These are phyloP conservation scores for Novumbra hubbsi DNA, from an alignment of 2,797 vertebrate genomes.

Conservation along the genomic window DNA sequence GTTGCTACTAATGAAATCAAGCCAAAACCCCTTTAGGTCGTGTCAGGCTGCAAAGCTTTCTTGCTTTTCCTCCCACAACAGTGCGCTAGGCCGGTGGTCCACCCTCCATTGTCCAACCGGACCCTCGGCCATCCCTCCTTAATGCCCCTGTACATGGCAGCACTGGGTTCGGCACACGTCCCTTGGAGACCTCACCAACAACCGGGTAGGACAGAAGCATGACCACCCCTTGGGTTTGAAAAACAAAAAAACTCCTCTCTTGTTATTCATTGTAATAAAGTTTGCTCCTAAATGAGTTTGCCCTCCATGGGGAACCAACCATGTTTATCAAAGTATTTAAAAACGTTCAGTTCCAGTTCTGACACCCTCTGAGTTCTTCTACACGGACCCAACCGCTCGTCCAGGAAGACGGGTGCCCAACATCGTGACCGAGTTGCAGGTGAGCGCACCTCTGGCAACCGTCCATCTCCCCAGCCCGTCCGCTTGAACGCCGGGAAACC, in stretches of 20 bases:
- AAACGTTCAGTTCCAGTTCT: conserved; percentile 21
- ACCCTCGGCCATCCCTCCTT: conserved; percentile 36
- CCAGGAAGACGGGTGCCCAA: conserved; percentile 23
- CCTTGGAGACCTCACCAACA: conserved; percentile 7
- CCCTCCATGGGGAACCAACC: too few species aligned
- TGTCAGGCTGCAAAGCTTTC: neutral
- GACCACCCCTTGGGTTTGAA: neutral
- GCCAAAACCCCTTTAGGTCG: too few species aligned
- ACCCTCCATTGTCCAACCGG: conserved; percentile 23
- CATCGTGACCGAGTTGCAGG: conserved; percentile 29
- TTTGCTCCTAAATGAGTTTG: too few species aligned
- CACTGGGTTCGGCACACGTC: conserved; percentile 12
- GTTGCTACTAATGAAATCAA: neutral
- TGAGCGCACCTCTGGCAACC: neutral
- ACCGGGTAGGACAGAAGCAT: neutral
- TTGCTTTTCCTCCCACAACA: conserved; percentile 28
- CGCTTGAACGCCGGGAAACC: neutral
- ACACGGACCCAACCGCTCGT: conserved; percentile 19
- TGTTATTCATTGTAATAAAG: too few species aligned
- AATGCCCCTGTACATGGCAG: conserved; percentile 22
- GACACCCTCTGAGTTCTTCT: conserved; percentile 11
- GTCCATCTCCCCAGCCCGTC: neutral
- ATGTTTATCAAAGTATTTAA: neutral
- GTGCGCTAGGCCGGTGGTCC: neutral
- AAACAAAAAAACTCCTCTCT: too few species aligned